Conservation (phyloP, 2,797 vertebrate species). For the Characodon lateralis region DNA sequence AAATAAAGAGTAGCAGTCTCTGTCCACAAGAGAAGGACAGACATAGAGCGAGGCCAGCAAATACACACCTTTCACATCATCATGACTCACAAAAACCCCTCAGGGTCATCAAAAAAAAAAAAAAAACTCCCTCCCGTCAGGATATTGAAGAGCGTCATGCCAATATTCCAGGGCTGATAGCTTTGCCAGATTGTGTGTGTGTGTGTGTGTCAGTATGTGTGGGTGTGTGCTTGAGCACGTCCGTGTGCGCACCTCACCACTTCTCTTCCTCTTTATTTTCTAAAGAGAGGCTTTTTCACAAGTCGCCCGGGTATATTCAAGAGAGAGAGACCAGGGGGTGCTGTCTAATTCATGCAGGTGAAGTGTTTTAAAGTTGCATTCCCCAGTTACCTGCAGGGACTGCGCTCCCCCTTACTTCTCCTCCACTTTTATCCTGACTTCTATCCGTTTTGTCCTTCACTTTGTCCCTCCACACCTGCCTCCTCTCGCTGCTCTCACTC, state of each 20-base stretch:
- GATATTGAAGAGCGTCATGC: conserved; percentile 75
- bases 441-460: conserved; percentile 70
- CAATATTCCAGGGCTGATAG: conserved; percentile 69
- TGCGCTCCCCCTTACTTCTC: conserved; percentile 8
- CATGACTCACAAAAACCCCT: conserved; percentile 39
- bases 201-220: conserved; percentile 17
- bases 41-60: conserved; percentile 40
- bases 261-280: conserved; percentile 73
- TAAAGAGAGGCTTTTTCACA: conserved; percentile 68
- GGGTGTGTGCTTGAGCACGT: conserved; percentile 59
- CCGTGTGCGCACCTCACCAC: conserved; percentile 45
- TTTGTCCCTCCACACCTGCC: conserved; percentile 59
- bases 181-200: conserved; percentile 43
- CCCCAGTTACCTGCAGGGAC: conserved; percentile 64
- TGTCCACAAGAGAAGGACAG: conserved; percentile 45
- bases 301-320: conserved; percentile 65
- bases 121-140: conserved; percentile 68
- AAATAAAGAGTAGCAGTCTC: background rate
- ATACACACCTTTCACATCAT: conserved; percentile 35
- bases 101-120: conserved; percentile 49
- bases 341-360: conserved; percentile 72
- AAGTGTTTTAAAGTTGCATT: conserved; percentile 72
- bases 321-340: conserved; percentile 44
- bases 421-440: conserved; percentile 64
- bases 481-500: conserved; percentile 20